Evolutionary conservation across 2,797 vertebrate species (phyloP), one percentile per base, ranked within the genome.

Genomic region (Mycteria americana): DNA sequence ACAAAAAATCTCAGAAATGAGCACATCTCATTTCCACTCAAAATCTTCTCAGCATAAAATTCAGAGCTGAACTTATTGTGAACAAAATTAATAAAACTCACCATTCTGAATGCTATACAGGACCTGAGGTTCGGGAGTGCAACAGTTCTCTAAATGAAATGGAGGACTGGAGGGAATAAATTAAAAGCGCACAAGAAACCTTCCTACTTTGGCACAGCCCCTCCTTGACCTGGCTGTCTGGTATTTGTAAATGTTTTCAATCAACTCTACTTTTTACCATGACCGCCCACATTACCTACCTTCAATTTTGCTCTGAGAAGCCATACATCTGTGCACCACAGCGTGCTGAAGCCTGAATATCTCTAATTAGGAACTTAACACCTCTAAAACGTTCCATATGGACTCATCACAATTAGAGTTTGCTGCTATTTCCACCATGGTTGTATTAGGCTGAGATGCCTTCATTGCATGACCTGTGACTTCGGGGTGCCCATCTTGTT

Each of bases 331-430:
- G 95, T 83, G 80, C 86, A 72, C 73, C 90, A 85, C 50, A 60
- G 75, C 24, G 10, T 18, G 60, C 63, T 76, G 85, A 77, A 83
- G 77, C 69, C 72, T 23, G 27, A 94, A 67, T 68, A 77, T 83
- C 77, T 92, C 93, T 91, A 96, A 96, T 97, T 97, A 91, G 88
- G 92, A 97, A 91, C 53, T 92, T 93, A 93, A 95, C 92, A 94
- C 96, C 86, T 95, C 90, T 97, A 87, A 97, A 95, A 87, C 0
- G 8, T 95, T 95, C 93, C 86, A 89, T 92, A 93, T 96, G 92
- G 88, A 43, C 87, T 95, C 90, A 85, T 91, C 77, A 0, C 84
- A 77, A 41, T 89, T 72, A 74, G 46, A 59, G 30, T 54, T 85
- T 27, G 62, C 64, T 77, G 75, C 45, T 70, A 15, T 84, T 96